Percentiles rank a stretch among this genome's conserved stretches.
Conservation (phyloP, 2,888 invertebrate genomes). For the Drosophila trichaetosa region DNA sequence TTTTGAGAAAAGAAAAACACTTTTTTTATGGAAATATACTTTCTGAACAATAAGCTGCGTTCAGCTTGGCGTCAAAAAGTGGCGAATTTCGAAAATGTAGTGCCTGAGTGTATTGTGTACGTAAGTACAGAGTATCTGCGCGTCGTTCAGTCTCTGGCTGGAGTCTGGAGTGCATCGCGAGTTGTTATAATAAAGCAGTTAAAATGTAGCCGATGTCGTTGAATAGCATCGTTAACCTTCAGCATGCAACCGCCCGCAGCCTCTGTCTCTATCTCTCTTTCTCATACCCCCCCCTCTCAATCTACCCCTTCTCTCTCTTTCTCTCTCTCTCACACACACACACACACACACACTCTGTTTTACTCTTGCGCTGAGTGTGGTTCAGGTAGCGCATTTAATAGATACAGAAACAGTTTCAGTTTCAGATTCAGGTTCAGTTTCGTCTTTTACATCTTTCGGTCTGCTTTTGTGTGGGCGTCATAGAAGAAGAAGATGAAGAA, state of each 20-base stretch:
- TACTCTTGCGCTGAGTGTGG: neutral
- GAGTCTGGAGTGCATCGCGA: constrained; percentile 1
- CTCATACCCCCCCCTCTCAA: neutral
- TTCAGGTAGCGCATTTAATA: constrained; percentile 43
- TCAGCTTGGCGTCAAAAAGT: neutral
- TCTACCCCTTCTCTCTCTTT: neutral
- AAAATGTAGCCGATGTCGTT: constrained; percentile 59
- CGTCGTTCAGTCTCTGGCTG: neutral
- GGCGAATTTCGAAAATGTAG: rapidly evolving
- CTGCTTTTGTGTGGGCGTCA: constrained; percentile 34
- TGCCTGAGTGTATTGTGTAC: neutral
- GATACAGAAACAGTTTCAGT: constrained; percentile 27
- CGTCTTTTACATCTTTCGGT: constrained; percentile 22
- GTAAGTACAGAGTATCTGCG: constrained; percentile 16
- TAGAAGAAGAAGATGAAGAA: constrained; percentile 12
- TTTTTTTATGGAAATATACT: neutral
- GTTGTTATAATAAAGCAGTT: constrained; percentile 71
- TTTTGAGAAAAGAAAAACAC: neutral
- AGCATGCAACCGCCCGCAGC: constrained; percentile 33
- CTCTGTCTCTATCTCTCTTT: neutral
- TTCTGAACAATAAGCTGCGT: neutral
- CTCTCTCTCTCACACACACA: neutral
- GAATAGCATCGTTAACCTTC: constrained; percentile 51
- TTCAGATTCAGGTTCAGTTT: constrained; percentile 30
- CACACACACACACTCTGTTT: neutral